phyloP scores from a whole-genome alignment of 2,888 invertebrate genomes.

The Rhamnusium bicolor region DNA sequence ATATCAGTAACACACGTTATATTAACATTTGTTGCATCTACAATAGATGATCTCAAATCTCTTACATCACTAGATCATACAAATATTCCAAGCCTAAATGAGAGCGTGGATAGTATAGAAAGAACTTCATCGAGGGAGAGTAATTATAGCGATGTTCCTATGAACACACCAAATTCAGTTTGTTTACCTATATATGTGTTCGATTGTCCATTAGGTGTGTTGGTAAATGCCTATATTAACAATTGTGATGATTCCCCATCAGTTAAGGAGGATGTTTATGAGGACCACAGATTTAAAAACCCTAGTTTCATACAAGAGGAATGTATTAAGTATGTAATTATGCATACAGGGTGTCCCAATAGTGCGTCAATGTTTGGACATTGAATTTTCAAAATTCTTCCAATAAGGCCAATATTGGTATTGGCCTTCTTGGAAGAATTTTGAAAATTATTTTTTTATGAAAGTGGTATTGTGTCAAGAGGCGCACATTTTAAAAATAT shows the following conservation, averaged over 20 bases:
- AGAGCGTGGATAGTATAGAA: slow-evolving; percentile 60
- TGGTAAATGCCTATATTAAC: slow-evolving; percentile 73
- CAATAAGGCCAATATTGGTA: too few relatives aligned
- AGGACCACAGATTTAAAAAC: slow-evolving; percentile 73
- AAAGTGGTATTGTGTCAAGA: too few relatives aligned
- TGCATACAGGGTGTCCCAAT: slow-evolving; percentile 5
- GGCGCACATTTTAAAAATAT: too few relatives aligned
- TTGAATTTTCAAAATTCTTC: too few relatives aligned
- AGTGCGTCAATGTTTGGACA: slow-evolving; percentile 6
- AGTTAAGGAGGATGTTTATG: slow-evolving; percentile 71
- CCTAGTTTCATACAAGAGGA: slow-evolving; percentile 67
- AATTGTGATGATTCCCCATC: slow-evolving; percentile 54
- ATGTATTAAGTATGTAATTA: slow-evolving; percentile 57
- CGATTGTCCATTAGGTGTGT: slow-evolving; percentile 76
- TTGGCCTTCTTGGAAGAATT: too few relatives aligned
- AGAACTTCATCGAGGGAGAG: slow-evolving; percentile 63
- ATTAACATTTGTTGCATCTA: slow-evolving; percentile 78
- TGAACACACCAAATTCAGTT: slow-evolving; percentile 60
- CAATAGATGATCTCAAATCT: slow-evolving; percentile 72
- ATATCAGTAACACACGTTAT: slow-evolving; percentile 77
- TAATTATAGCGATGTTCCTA: slow-evolving; percentile 66
- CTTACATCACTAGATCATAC: slow-evolving; percentile 56
- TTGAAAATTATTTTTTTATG: too few relatives aligned
- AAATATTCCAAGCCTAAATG: slow-evolving; percentile 58
- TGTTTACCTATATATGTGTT: slow-evolving; percentile 78